These are phyloP conservation scores for Sinosuthora webbiana DNA, from an alignment of 2,113 vertebrate genomes.

Conservation along the genomic window DNA sequence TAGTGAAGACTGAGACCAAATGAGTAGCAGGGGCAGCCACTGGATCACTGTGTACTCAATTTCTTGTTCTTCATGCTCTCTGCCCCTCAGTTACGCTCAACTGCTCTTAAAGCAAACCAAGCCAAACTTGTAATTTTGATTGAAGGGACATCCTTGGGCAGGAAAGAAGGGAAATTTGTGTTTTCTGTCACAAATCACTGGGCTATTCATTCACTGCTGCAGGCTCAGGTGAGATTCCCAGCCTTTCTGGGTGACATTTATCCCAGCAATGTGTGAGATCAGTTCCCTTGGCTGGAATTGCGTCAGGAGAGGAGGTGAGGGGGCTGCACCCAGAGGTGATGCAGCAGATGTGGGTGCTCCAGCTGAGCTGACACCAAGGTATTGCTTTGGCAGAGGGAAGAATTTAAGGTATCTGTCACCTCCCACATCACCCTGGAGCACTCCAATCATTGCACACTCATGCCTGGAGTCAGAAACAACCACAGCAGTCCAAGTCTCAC, in stretches of 20 bases:
- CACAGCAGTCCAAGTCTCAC: not conserved
- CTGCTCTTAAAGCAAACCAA: not conserved
- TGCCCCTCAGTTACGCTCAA: not conserved
- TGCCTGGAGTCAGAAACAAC: not conserved
- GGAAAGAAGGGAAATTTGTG: not conserved
- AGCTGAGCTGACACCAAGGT: not conserved
- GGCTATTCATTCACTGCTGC: not conserved
- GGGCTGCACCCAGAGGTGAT: not conserved
- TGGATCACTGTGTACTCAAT: not conserved
- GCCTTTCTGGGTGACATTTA: not conserved
- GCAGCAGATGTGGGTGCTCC: not conserved
- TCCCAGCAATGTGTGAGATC: not conserved
- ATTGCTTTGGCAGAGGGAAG: not conserved
- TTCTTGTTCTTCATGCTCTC: not conserved
- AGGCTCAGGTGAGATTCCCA: not conserved
- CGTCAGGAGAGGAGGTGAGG: not conserved
- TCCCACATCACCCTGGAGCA: not conserved
- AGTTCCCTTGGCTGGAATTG: not conserved
- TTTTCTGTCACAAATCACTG: not conserved
- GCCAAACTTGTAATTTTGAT: not conserved
- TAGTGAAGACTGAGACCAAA: not conserved
- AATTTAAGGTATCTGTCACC: not conserved
- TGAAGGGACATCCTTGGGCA: not conserved
- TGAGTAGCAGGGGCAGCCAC: not conserved
- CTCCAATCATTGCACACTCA: not conserved